A percentile compares a stretch with the other conserved stretches of the same genome.
phyloP scores from a whole-genome alignment of 2,113 vertebrate genomes.

The Rhizomys pruinosus region DNA sequence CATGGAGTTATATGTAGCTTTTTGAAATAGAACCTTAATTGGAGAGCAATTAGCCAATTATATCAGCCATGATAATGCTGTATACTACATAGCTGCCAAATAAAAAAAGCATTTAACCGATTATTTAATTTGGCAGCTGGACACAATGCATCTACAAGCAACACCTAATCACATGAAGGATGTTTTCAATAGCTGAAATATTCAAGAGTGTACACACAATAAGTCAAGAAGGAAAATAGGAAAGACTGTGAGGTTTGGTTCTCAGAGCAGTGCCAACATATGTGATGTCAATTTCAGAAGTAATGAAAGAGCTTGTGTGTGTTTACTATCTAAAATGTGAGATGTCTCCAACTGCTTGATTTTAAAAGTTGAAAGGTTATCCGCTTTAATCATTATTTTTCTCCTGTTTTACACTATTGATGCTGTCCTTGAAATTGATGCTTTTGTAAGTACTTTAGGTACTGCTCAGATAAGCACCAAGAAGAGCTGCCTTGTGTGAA shows the following conservation, averaged over 20 bases:
- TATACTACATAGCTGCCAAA: constrained; percentile 73
- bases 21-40: constrained; percentile 81
- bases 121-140: constrained; percentile 64
- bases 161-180: background rate
- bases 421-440: constrained; percentile 10
- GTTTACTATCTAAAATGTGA: constrained; percentile 22
- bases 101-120: constrained; percentile 71
- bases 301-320: constrained; percentile 32
- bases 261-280: constrained; percentile 23
- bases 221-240: background rate
- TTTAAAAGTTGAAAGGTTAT: constrained; percentile 61
- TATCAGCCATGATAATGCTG: constrained; percentile 75
- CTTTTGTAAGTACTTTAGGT: constrained; percentile 35
- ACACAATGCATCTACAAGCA: constrained; percentile 45
- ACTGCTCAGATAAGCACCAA: constrained; percentile 37
- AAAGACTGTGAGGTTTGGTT: background rate
- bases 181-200: constrained; percentile 9
- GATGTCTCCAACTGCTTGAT: constrained; percentile 47
- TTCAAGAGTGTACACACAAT: background rate
- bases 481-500: constrained; percentile 45
- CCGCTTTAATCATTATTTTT: background rate
- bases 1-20: constrained; percentile 72
- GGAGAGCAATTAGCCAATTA: constrained; percentile 82
- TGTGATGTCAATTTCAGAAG: constrained; percentile 38
- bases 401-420: background rate